Percentiles rank a stretch among this genome's conserved stretches.
These are phyloP conservation scores for Thelaira solivaga DNA, from an alignment of 2,888 invertebrate genomes.

Conservation along the genomic window DNA sequence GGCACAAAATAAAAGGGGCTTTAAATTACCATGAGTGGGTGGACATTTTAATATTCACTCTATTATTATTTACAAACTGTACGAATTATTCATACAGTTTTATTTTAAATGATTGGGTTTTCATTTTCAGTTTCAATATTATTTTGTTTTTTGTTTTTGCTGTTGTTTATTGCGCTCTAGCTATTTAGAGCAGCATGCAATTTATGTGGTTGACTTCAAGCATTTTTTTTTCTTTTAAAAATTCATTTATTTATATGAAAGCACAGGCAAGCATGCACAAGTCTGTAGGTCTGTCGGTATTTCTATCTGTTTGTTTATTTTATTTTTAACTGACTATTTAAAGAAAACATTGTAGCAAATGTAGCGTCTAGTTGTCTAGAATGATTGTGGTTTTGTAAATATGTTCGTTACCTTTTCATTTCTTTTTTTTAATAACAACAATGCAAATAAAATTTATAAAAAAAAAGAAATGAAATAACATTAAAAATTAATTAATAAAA, in stretches of 20 bases:
- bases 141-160: no score
- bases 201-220: conserved; percentile 17
- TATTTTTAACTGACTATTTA: neutral
- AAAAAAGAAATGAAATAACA: no score
- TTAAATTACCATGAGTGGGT: conserved; percentile 26
- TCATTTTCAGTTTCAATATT: no score
- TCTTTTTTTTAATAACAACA: no score
- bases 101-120: neutral
- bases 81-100: conserved; percentile 4
- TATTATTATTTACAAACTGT: neutral
- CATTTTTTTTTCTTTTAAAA: no score
- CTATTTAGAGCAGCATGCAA: conserved; percentile 1
- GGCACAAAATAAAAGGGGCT: neutral
- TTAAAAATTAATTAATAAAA: no score
- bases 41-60: neutral
- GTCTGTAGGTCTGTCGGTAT: no score
- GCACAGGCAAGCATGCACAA: no score
- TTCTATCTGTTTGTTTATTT: neutral
- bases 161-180: neutral
- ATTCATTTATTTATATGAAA: no score
- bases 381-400: conserved; percentile 12
- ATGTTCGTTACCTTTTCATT: no score
- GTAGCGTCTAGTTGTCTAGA: conserved; percentile 47
- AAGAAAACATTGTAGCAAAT: conserved; percentile 34
- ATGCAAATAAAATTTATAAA: no score